Conservation (phyloP, 92 coral and sea anemone genomes). For the Phenganax marumi region DNA sequence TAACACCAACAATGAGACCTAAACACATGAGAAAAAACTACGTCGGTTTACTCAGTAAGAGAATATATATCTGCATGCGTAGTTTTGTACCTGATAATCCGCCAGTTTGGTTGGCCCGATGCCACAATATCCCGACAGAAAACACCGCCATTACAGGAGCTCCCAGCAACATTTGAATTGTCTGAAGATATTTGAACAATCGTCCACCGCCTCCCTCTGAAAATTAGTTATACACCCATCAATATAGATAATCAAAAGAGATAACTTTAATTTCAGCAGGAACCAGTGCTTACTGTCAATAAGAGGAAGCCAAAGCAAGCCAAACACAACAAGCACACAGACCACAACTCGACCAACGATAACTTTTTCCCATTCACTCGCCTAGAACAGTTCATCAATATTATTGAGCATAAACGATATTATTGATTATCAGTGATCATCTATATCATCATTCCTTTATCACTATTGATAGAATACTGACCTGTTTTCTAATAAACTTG, state of each 20-base stretch:
- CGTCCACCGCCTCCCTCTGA: constrained; percentile 31
- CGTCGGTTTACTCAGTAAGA: not conserved
- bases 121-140: constrained; percentile 21
- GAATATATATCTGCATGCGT: not conserved
- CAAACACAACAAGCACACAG: not conserved
- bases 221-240: not conserved
- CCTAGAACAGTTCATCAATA: not conserved
- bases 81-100: not conserved
- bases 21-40: not conserved
- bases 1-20: constrained; percentile 12
- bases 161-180: constrained; percentile 30
- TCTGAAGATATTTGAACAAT: constrained; percentile 19
- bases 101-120: constrained; percentile 15
- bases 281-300: not conserved
- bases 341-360: constrained; percentile 19
- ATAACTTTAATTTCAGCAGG: not conserved
- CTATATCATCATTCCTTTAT: not conserved
- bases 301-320: constrained; percentile 15
- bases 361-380: constrained; percentile 26
- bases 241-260: not conserved
- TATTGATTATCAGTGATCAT: not conserved
- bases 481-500: constrained; percentile 10
- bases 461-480: not conserved
- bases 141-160: constrained; percentile 30
- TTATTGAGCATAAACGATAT: not conserved